Percentiles rank a stretch among this genome's conserved stretches.
These are phyloP conservation scores for Platysternon megacephalum DNA, from an alignment of 2,113 vertebrate genomes.

Conservation along the genomic window DNA sequence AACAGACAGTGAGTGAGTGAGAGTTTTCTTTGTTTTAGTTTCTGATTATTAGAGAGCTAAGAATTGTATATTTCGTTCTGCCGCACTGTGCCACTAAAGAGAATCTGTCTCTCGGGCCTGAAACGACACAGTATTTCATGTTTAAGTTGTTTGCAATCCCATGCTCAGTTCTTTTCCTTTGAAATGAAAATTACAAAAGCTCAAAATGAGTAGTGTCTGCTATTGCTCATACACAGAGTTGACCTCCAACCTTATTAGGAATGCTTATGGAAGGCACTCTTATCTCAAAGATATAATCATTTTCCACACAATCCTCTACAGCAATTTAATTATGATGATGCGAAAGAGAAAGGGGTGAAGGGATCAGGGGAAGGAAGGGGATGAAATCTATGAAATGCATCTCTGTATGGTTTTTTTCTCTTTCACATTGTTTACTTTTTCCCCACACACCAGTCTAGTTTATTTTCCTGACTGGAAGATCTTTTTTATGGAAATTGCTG, in stretches of 20 bases:
- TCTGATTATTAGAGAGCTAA: not conserved
- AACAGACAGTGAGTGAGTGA: no score
- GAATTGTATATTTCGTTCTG: not conserved
- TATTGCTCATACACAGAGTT: not conserved
- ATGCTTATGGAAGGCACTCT: constrained; percentile 1
- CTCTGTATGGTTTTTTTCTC: not conserved
- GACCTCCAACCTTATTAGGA: not conserved
- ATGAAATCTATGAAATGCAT: not conserved
- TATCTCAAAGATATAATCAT: constrained; percentile 20
- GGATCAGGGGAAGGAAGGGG: not conserved
- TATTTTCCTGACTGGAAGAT: not conserved
- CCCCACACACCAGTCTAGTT: not conserved
- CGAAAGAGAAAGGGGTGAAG: not conserved
- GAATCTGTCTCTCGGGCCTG: not conserved
- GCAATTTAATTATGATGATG: not conserved
- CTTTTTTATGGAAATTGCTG: not conserved
- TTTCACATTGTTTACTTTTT: not conserved
- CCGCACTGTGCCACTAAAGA: not conserved
- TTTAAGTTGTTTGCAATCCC: not conserved
- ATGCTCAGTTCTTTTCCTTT: constrained; percentile 31
- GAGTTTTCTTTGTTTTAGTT: not conserved
- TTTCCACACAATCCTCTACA: constrained; percentile 19
- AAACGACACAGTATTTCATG: not conserved
- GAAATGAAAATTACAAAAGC: constrained; percentile 55
- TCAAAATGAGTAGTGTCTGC: not conserved